phyloP scores from a whole-genome alignment of 2,888 invertebrate species.

The Andrena praecox region DNA sequence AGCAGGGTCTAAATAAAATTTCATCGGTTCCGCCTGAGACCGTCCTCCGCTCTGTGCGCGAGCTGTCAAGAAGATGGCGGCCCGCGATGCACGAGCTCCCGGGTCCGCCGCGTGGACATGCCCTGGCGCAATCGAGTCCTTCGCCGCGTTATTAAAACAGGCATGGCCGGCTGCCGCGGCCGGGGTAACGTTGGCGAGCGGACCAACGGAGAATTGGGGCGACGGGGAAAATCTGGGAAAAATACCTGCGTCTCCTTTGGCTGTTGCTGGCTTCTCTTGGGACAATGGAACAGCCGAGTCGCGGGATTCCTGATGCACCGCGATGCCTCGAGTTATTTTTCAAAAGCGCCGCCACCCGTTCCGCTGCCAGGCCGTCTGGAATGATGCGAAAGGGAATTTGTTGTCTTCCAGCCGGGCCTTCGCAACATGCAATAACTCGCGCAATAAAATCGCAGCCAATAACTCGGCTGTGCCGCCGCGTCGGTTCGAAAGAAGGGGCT shows the following conservation, averaged over 20 bases:
- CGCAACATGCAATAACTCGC: slow-evolving; percentile 78
- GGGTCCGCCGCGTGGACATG: no score
- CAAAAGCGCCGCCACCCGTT: slow-evolving; percentile 52
- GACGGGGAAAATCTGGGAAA: slow-evolving; percentile 37
- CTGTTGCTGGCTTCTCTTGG: slow-evolving; percentile 25
- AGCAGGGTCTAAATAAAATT: slow-evolving; percentile 57
- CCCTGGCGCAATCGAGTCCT: neutral
- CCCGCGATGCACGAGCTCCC: neutral
- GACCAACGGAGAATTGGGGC: no score
- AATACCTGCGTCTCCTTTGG: slow-evolving; percentile 47
- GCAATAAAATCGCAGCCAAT: slow-evolving; percentile 81
- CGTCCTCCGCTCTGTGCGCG: slow-evolving; percentile 10
- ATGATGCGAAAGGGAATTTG: slow-evolving; percentile 75
- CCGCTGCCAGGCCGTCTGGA: slow-evolving; percentile 35
- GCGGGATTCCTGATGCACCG: slow-evolving; percentile 44
- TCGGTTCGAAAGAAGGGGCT: slow-evolving; percentile 11
- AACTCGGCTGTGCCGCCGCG: slow-evolving; percentile 68
- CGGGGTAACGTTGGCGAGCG: neutral
- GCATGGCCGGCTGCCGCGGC: neutral
- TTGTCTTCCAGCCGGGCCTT: slow-evolving; percentile 73
- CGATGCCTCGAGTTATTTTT: slow-evolving; percentile 64
- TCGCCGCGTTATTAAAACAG: slow-evolving; percentile 13
- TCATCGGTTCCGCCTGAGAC: slow-evolving; percentile 22
- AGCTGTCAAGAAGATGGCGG: neutral
- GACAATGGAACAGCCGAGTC: slow-evolving; percentile 63